A percentile compares a stretch with the other conserved stretches of the same genome.
Evolutionary conservation across 2,888 invertebrate genomes (phyloP).

Genomic region (Anoplius nigerrimus): DNA sequence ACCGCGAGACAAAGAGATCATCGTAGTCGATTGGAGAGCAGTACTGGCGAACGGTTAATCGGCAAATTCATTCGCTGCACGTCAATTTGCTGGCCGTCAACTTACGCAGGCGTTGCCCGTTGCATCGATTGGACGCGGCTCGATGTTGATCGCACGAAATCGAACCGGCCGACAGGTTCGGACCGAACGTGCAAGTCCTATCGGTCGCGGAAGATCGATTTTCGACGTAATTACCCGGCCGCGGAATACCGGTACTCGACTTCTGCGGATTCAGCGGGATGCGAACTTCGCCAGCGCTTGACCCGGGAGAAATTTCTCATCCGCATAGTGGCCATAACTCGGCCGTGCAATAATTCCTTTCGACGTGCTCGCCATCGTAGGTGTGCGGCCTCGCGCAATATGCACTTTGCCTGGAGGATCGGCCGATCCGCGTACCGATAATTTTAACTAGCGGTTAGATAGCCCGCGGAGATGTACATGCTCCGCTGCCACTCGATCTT

Average conservation of each 20-base stretch:
- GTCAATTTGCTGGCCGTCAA: no score
- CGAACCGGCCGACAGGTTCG: no score
- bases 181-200: no score
- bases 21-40: no score
- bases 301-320: constrained; percentile 32
- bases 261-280: constrained; percentile 10
- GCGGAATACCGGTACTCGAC: constrained; percentile 3
- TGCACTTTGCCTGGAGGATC: constrained; percentile 33
- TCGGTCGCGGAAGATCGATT: no score
- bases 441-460: constrained; percentile 49
- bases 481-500: background rate
- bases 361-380: constrained; percentile 27
- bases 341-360: constrained; percentile 38
- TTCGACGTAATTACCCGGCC: no score
- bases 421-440: constrained; percentile 41
- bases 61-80: no score
- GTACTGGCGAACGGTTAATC: no score
- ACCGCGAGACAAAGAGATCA: no score
- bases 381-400: constrained; percentile 20
- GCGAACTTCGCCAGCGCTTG: constrained; percentile 4
- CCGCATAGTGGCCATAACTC: constrained; percentile 29
- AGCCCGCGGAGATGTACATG: constrained; percentile 29
- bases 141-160: no score
- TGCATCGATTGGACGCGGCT: no score
- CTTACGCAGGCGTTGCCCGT: no score